Conservation (phyloP, 2,113 vertebrate species). For the Nicator chloris region DNA sequence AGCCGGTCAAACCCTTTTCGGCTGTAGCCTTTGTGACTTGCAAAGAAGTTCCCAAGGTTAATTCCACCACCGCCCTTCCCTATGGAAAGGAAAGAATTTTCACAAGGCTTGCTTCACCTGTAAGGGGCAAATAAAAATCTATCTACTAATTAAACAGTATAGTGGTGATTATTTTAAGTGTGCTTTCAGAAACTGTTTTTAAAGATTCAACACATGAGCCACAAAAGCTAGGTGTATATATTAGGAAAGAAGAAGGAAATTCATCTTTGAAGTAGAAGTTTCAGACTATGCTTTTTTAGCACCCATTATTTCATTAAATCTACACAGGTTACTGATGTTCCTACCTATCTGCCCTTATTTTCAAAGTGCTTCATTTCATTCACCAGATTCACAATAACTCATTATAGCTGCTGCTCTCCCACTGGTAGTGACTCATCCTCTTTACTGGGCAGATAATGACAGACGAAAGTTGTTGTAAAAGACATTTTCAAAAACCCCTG, state of each 20-base stretch:
- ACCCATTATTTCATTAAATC: background rate
- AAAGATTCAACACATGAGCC: background rate
- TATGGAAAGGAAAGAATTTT: slow-evolving; percentile 44
- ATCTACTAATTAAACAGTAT: background rate
- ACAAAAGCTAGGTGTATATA: background rate
- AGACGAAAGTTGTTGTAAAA: background rate
- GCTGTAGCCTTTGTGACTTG: slow-evolving; percentile 89
- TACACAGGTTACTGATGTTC: background rate
- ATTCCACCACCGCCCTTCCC: slow-evolving; percentile 86
- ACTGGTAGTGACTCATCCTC: background rate
- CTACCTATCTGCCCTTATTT: background rate
- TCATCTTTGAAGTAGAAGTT: background rate
- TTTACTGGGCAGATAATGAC: background rate
- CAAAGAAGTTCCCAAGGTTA: slow-evolving; percentile 96
- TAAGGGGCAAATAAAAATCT: background rate
- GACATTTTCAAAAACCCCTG: background rate
- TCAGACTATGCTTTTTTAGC: background rate
- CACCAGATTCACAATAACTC: background rate
- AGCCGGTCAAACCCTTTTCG: slow-evolving; percentile 94
- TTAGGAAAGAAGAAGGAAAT: background rate
- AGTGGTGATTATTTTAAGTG: background rate
- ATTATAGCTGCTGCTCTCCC: background rate
- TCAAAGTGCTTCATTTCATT: background rate
- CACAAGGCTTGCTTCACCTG: background rate
- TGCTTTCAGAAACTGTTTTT: background rate